These are phyloP conservation scores for Montifringilla adamsi DNA, from an alignment of 2,113 vertebrate species.

Conservation along the genomic window DNA sequence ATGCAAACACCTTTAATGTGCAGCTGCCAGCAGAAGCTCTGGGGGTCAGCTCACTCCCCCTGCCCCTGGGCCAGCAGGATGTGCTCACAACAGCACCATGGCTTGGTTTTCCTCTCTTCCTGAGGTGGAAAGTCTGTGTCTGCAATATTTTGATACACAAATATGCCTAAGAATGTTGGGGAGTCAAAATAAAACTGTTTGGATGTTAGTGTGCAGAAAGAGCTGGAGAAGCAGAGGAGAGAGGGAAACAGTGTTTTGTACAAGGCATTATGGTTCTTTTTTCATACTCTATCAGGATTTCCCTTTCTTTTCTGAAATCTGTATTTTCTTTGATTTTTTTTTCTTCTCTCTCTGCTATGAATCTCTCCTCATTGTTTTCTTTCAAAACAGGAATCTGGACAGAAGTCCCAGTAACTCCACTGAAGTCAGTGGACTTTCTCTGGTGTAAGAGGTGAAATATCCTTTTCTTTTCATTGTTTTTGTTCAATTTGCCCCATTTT, in stretches of 20 bases:
- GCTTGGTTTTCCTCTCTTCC: background rate
- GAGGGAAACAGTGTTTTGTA: background rate
- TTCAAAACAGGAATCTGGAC: background rate
- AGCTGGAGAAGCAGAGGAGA: background rate
- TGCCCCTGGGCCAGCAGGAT: background rate
- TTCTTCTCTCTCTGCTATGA: background rate
- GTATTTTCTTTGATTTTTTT: background rate
- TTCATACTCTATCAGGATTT: background rate
- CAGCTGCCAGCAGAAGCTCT: background rate
- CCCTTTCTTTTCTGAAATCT: background rate
- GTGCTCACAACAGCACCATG: fast-evolving
- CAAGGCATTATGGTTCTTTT: background rate
- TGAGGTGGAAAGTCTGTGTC: background rate
- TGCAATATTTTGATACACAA: background rate
- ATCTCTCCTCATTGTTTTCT: background rate
- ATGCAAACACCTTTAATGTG: slow-evolving; percentile 26
- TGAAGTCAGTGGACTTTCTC: background rate
- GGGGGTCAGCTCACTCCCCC: background rate
- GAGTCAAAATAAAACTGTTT: background rate
- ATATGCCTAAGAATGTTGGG: background rate
- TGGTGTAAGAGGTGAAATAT: background rate
- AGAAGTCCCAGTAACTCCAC: background rate
- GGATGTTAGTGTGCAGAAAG: background rate
- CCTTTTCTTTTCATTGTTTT: background rate
- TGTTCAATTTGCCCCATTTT: background rate